phyloP scores from a whole-genome alignment of 2,113 vertebrate genomes.

The Dromas ardeola region DNA sequence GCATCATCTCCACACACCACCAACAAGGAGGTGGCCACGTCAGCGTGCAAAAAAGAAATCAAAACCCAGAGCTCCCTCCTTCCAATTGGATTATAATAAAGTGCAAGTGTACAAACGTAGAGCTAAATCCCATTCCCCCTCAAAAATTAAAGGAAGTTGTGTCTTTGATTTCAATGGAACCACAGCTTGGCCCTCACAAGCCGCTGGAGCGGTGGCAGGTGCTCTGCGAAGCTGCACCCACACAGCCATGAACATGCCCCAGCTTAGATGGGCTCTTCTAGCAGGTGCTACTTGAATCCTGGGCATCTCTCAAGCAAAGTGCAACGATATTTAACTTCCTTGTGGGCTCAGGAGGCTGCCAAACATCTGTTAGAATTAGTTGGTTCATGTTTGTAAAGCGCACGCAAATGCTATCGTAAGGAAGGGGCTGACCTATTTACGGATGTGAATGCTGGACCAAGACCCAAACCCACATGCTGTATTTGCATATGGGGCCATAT shows the following conservation, averaged over 20 bases:
- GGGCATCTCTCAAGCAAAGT: constrained; percentile 17
- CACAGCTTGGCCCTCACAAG: neutral
- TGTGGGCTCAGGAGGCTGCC: neutral
- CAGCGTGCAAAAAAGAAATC: neutral
- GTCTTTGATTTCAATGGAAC: neutral
- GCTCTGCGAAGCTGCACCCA: neutral
- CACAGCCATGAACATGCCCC: neutral
- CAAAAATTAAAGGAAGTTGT: neutral
- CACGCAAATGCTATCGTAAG: neutral
- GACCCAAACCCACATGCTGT: neutral
- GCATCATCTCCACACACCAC: neutral
- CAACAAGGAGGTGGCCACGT: neutral
- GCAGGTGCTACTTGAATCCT: constrained; percentile 8
- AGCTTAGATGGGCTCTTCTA: neutral
- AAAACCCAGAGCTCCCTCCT: neutral
- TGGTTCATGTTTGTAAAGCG: neutral
- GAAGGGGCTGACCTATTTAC: constrained; percentile 8
- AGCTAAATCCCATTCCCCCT: neutral
- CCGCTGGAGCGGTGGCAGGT: neutral
- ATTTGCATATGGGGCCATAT: neutral
- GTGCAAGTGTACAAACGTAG: neutral
- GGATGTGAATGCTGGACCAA: neutral
- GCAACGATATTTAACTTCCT: constrained; percentile 32
- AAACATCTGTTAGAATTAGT: constrained; percentile 48
- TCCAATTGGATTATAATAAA: neutral